Percentiles rank a stretch among this genome's conserved stretches.
phyloP scores from a whole-genome alignment of 2,113 vertebrate genomes.

The Phaethornis superciliosus region DNA sequence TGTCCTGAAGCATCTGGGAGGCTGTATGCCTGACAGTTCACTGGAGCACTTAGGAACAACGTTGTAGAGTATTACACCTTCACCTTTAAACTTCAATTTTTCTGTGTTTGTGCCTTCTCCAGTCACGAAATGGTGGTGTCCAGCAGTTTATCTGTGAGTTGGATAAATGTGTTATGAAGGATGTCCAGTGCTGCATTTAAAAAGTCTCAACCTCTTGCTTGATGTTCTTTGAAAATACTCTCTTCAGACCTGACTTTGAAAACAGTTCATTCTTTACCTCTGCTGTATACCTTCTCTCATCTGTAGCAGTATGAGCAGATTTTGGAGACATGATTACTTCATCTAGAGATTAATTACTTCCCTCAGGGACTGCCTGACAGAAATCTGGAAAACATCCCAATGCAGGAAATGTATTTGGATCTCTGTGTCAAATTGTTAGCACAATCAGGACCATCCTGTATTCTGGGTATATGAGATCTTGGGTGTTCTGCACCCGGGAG shows the following conservation, averaged over 20 bases:
- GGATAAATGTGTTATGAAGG: neutral
- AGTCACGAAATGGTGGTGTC: neutral
- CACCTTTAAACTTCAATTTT: neutral
- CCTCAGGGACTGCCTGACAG: neutral
- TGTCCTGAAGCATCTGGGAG: neutral
- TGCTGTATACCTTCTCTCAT: neutral
- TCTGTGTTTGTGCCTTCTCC: neutral
- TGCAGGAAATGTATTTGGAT: conserved; percentile 38
- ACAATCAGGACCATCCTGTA: conserved; percentile 31
- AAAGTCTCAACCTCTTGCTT: neutral
- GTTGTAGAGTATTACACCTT: neutral
- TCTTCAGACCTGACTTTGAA: neutral
- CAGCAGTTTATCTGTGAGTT: neutral
- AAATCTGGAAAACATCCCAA: conserved; percentile 14
- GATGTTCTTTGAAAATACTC: neutral
- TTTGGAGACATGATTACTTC: conserved; percentile 30
- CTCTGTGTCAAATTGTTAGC: neutral
- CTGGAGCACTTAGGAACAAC: neutral
- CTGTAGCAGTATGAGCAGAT: neutral
- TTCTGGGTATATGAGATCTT: conserved; percentile 33
- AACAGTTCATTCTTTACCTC: neutral
- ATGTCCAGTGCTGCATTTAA: neutral
- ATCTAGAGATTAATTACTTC: conserved; percentile 23
- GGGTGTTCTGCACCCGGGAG: conserved; percentile 17
- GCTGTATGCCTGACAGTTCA: rapidly evolving